Evolutionary conservation across 1,140 invertebrate species (phyloP).

Genomic region (Eulimnadia texana): DNA sequence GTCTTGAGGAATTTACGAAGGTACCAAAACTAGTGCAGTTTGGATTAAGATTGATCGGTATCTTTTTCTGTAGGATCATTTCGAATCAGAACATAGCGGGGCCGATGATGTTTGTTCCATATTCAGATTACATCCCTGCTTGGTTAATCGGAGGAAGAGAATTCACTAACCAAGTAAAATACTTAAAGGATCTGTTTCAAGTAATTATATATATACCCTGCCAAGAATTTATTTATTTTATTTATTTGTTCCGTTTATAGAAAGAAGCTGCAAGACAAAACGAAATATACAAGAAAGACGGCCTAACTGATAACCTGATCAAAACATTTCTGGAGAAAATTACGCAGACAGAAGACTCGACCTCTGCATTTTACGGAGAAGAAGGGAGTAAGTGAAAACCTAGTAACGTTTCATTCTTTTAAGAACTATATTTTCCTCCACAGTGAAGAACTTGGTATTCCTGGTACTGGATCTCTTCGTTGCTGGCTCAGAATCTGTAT

Average conservation of each 20-base stretch:
- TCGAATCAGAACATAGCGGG: not conserved
- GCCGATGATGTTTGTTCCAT: not conserved
- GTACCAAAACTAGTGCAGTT: not conserved
- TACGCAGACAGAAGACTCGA: not conserved
- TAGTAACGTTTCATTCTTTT: not conserved
- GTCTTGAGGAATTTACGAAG: not conserved
- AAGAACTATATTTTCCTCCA: not conserved
- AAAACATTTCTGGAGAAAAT: not conserved
- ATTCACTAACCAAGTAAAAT: not conserved
- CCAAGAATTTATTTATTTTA: not conserved
- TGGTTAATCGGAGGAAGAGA: not conserved
- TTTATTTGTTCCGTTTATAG: not conserved
- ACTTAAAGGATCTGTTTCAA: not conserved
- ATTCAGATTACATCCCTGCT: not conserved
- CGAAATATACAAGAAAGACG: not conserved
- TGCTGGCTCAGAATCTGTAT: slow-evolving; percentile 87
- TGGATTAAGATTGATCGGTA: not conserved
- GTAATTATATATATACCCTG: not conserved
- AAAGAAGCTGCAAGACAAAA: not conserved
- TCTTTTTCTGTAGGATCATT: not conserved
- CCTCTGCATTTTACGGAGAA: not conserved
- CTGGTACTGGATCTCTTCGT: slow-evolving; percentile 56
- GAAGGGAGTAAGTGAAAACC: not conserved
- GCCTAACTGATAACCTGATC: not conserved
- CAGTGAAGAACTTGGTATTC: not conserved